These are phyloP conservation scores for Scaptomyza cyrtandrae DNA, from an alignment of 2,888 invertebrate species.

Conservation along the genomic window DNA sequence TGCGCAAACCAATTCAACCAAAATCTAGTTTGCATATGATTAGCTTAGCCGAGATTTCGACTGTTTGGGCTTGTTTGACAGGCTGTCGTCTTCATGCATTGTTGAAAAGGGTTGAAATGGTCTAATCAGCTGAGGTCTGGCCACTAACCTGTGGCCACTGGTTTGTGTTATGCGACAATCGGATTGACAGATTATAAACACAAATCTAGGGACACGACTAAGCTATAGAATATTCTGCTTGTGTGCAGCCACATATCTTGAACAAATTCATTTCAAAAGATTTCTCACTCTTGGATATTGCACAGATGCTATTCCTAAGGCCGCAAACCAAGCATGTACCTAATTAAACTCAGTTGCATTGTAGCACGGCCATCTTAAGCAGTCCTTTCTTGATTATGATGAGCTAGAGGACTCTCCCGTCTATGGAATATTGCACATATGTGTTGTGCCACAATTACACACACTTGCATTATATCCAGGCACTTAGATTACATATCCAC, in stretches of 20 bases:
- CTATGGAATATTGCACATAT: constrained; percentile 2
- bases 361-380: neutral
- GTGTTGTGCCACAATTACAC: constrained; percentile 23
- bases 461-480: constrained; percentile 18
- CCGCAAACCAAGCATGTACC: constrained; percentile 4
- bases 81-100: constrained; percentile 49
- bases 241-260: neutral
- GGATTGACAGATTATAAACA: constrained; percentile 49
- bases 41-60: constrained; percentile 31
- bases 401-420: neutral
- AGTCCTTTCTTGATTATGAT: neutral
- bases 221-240: constrained; percentile 1
- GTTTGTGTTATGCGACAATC: constrained; percentile 40
- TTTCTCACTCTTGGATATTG: neutral
- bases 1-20: neutral
- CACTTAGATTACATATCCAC: constrained; percentile 42
- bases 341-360: constrained; percentile 7
- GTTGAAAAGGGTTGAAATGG: constrained; percentile 66
- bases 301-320: neutral
- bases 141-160: neutral
- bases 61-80: constrained; percentile 58
- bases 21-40: constrained; percentile 42
- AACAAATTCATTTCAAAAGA: neutral
- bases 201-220: constrained; percentile 3
- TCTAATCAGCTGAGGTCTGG: constrained; percentile 27